Percentiles rank a stretch among this genome's conserved stretches.
Conservation (phyloP, 2,113 vertebrate species). For the Aegithalos caudatus region DNA sequence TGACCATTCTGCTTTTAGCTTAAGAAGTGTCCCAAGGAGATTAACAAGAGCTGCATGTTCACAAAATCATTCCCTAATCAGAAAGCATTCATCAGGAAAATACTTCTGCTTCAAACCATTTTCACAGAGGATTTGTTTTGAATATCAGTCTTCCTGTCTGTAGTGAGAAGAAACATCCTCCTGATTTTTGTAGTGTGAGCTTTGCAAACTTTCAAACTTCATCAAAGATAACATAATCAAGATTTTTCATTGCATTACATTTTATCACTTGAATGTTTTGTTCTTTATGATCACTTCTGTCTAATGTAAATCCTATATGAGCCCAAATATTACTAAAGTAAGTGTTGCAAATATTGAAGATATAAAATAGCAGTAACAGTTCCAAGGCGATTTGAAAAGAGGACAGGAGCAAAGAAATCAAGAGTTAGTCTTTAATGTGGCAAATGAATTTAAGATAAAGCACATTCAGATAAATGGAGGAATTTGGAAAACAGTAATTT, state of each 20-base stretch:
- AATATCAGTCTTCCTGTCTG: background rate
- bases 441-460: background rate
- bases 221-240: background rate
- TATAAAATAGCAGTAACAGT: background rate
- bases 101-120: background rate
- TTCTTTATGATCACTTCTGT: background rate
- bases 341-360: background rate
- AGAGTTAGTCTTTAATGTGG: background rate
- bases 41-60: background rate
- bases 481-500: background rate
- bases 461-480: background rate
- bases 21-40: slow-evolving; percentile 33
- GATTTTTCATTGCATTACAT: background rate
- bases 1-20: slow-evolving; percentile 44
- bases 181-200: background rate
- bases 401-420: background rate
- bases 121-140: slow-evolving; percentile 22
- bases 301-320: background rate
- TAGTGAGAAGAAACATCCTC: background rate
- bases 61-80: slow-evolving; percentile 1
- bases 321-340: background rate
- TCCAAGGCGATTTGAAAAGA: background rate
- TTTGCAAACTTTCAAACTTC: background rate
- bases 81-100: slow-evolving; percentile 7
- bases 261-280: background rate